Evolutionary conservation across 2,888 invertebrate species (phyloP), one percentile per base, ranked within the genome.

Genomic region (Blastobasis lacticolella): DNA sequence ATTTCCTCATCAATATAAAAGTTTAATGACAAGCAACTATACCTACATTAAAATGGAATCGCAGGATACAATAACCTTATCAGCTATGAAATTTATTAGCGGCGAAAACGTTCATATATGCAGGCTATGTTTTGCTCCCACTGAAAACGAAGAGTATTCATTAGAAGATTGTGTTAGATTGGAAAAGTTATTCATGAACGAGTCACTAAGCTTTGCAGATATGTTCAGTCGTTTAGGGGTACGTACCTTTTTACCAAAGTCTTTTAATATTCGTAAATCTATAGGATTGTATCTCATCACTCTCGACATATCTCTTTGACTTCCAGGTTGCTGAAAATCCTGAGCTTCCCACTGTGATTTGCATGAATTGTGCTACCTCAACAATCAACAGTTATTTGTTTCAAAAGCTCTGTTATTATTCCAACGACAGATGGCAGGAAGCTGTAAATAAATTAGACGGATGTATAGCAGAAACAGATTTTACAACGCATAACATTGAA

Each of bases 401-500:
- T 8, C 9, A 42, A 10, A 42, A 42, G 42, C 42, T 42, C 42
- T 8, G 6, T 8, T 9, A 5, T 5, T 42, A 42, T 10, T 42
- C 42, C 42, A 10, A 42, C 10, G 42, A 42, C 5, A 42, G 10
- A 8, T 42, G 42, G 42, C 42, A 42, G 0, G n/a, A 42, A 8
- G 10, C 9, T 23, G 23, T 23, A 23, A 23, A 23, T 23, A 23
- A 23, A 23, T 23, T 23, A 23, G 23, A 23, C 23, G 23, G 23
- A 23, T 23, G 23, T 23, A 23, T 23, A 23, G 23, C 67, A 4
- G 60, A 70, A 38, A 58, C 73, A 1, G 60, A 70, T 4, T 57
- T 50, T 0, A 46, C 74, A 5, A 64, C 59, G 8, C 56, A 68
- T 3, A 65, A 62, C n/a, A 55, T 69, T 6, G 61, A 70, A 57